phyloP scores from a whole-genome alignment of 2,797 vertebrate genomes.

The Mus minutoides region DNA sequence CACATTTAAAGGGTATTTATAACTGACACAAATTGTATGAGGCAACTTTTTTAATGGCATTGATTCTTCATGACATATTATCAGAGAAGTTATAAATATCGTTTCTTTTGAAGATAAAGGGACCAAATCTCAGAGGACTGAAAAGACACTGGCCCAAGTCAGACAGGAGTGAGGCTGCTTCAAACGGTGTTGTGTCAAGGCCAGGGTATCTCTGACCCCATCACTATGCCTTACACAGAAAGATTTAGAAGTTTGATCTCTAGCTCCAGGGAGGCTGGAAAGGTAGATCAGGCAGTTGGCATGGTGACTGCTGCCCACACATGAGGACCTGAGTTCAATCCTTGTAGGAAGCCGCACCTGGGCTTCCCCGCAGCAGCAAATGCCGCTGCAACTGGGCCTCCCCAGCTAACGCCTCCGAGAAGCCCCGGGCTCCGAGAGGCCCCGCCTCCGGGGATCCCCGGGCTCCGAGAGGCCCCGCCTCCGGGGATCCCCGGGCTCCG shows the following conservation, averaged over 20 bases:
- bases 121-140: background rate
- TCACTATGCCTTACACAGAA: background rate
- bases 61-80: background rate
- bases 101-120: background rate
- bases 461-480: too few relatives aligned
- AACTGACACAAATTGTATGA: slow-evolving; percentile 47
- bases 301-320: background rate
- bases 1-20: background rate
- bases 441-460: too few relatives aligned
- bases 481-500: too few relatives aligned
- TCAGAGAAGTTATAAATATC: slow-evolving; percentile 28
- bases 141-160: background rate
- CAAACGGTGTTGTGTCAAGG: background rate
- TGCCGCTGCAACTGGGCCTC: too few relatives aligned
- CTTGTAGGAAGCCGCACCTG: too few relatives aligned
- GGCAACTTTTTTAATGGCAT: background rate
- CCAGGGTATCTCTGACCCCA: background rate
- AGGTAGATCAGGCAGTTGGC: background rate
- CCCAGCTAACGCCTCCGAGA: too few relatives aligned
- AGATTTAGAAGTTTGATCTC: background rate
- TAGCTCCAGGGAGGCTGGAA: background rate
- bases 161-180: background rate
- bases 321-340: background rate
- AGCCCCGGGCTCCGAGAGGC: too few relatives aligned
- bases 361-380: too few relatives aligned